Conservation (phyloP, 2,888 invertebrate genomes). For the Zygothrica quintamaculata region DNA sequence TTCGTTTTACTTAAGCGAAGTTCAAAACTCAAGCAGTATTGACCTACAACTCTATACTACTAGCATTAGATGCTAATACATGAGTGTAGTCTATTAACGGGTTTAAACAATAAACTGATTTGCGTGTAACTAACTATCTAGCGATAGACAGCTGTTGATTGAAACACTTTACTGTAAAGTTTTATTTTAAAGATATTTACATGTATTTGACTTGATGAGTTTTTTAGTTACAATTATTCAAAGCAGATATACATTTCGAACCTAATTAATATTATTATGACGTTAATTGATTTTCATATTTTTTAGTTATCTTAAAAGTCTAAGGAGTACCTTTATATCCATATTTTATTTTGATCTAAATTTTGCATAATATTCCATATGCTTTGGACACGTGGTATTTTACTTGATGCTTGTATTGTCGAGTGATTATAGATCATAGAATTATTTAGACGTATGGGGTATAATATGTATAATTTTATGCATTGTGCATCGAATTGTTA, state of each 20-base stretch:
- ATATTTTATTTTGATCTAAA: slow-evolving; percentile 24
- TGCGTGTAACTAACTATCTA: slow-evolving; percentile 50
- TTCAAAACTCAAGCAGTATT: slow-evolving; percentile 12
- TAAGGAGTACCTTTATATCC: slow-evolving; percentile 21
- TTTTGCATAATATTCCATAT: slow-evolving; percentile 8
- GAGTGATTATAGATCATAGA: slow-evolving; percentile 28
- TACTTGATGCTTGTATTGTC: slow-evolving; percentile 46
- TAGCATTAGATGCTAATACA: not conserved
- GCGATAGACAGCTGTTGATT: slow-evolving; percentile 45
- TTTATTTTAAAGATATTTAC: slow-evolving; percentile 37
- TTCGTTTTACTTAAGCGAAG: slow-evolving; percentile 56
- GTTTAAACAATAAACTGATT: slow-evolving; percentile 49
- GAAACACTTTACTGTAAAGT: slow-evolving; percentile 6
- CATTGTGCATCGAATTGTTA: slow-evolving; percentile 48
- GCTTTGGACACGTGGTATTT: slow-evolving; percentile 22
- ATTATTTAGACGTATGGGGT: slow-evolving; percentile 35
- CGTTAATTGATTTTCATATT: slow-evolving; percentile 25
- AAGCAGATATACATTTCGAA: slow-evolving; percentile 48
- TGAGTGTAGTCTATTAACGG: slow-evolving; percentile 21
- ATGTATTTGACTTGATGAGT: slow-evolving; percentile 49
- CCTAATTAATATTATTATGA: slow-evolving; percentile 45
- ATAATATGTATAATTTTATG: not conserved
- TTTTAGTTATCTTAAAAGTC: no score
- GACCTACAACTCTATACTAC: not conserved
- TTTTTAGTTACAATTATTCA: slow-evolving; percentile 48